Conservation (phyloP, 2,888 invertebrate genomes). For the Orgyia antiqua region DNA sequence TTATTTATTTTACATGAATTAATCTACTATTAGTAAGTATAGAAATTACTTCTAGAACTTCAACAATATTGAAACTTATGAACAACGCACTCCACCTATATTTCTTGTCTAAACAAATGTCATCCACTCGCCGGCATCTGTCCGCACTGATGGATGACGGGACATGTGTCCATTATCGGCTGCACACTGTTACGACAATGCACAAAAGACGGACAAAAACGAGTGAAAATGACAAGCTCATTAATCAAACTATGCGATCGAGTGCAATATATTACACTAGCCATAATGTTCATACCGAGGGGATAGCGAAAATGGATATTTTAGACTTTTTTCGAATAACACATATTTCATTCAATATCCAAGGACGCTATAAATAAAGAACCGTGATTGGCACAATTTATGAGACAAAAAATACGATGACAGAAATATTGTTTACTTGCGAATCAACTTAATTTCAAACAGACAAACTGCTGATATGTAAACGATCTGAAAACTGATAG, state of each 20-base stretch:
- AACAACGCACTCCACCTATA: slow-evolving; percentile 37
- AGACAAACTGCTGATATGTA: slow-evolving; percentile 21
- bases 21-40: no score
- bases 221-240: slow-evolving; percentile 42
- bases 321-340: slow-evolving; percentile 15
- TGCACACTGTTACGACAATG: slow-evolving; percentile 37
- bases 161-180: slow-evolving; percentile 72
- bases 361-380: slow-evolving; percentile 19
- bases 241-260: slow-evolving; percentile 66
- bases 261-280: slow-evolving; percentile 43
- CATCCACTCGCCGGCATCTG: slow-evolving; percentile 55
- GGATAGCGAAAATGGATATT: slow-evolving; percentile 3
- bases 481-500: slow-evolving; percentile 24
- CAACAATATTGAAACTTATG: slow-evolving; percentile 39
- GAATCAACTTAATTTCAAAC: slow-evolving; percentile 20
- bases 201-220: slow-evolving; percentile 46
- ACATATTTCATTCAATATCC: slow-evolving; percentile 21
- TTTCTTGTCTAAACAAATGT: slow-evolving; percentile 48
- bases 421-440: slow-evolving; percentile 20
- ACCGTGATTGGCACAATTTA: slow-evolving; percentile 26
- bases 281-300: slow-evolving; percentile 27
- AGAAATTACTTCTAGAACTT: no score
- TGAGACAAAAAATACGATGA: slow-evolving; percentile 17
- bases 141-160: slow-evolving; percentile 63
- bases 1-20: no score